Evolutionary conservation across 2,113 vertebrate genomes (phyloP).

Genomic region (Zosterops japonicus): DNA sequence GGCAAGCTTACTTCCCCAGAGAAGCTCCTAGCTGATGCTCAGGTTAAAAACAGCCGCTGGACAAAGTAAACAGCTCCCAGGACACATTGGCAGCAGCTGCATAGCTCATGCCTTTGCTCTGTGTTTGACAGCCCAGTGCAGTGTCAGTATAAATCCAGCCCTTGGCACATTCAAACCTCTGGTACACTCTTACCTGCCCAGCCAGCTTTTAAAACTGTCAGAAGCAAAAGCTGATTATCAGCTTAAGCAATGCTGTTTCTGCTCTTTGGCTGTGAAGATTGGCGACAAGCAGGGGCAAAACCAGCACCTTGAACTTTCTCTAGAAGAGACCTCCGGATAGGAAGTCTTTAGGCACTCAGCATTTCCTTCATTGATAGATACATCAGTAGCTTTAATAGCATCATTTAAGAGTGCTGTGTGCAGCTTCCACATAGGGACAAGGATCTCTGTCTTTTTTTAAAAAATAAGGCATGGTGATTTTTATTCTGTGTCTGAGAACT

Average conservation of each 20-base stretch:
- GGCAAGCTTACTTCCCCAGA: neutral
- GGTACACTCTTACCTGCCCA: neutral
- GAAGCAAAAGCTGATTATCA: slow-evolving; percentile 29
- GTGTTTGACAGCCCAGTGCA: neutral
- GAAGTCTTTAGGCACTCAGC: neutral
- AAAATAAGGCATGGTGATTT: neutral
- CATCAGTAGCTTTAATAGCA: neutral
- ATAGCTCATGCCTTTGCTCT: neutral
- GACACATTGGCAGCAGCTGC: neutral
- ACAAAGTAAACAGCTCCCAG: neutral
- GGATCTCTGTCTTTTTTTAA: neutral
- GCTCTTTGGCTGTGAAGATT: neutral
- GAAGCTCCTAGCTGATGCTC: neutral
- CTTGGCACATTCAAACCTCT: neutral
- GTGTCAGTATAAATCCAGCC: slow-evolving; percentile 11
- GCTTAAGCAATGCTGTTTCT: neutral
- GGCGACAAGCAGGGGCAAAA: neutral
- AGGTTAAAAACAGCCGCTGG: neutral
- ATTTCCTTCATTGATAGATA: neutral
- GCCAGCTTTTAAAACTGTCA: slow-evolving; percentile 1
- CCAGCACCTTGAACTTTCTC: neutral
- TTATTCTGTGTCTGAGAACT: neutral
- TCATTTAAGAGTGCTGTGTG: neutral
- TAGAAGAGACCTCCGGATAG: neutral
- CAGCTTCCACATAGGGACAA: neutral